These are phyloP conservation scores for Enteromius treurensis DNA, from an alignment of 2,797 vertebrate genomes.

Conservation along the genomic window DNA sequence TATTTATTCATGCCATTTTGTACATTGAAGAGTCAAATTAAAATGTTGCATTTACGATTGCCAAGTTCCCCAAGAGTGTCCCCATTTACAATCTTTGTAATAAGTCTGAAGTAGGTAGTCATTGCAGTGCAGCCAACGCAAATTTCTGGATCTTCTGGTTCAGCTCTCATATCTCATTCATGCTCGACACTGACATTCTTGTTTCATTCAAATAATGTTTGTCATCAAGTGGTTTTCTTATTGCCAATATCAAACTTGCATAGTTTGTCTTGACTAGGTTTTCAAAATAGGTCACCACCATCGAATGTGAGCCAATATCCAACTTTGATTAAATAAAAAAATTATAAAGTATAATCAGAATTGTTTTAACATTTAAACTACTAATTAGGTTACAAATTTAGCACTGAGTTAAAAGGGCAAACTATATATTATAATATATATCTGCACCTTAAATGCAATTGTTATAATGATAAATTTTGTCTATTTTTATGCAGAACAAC, in stretches of 20 bases:
- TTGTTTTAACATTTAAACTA: too few species aligned
- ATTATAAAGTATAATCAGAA: too few species aligned
- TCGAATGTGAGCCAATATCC: background rate
- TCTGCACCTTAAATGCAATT: background rate
- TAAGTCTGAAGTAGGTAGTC: background rate
- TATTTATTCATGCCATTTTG: background rate
- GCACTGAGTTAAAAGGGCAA: background rate
- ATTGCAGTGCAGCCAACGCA: background rate
- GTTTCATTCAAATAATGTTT: background rate
- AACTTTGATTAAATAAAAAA: background rate
- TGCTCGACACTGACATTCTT: background rate
- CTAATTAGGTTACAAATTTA: background rate
- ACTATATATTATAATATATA: too few species aligned
- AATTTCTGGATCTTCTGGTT: background rate
- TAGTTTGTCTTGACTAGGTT: background rate
- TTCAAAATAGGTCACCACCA: background rate
- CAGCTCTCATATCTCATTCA: background rate
- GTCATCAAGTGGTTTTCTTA: background rate
- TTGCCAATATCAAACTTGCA: background rate
- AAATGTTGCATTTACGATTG: background rate
- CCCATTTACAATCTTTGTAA: background rate
- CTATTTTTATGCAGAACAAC: conserved; percentile 84
- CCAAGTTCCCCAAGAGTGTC: background rate
- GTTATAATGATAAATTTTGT: background rate
- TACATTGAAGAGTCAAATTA: background rate